Evolutionary conservation across 2,113 vertebrate species (phyloP), one percentile per base, ranked within the genome.

Genomic region (Lepus americanus): DNA sequence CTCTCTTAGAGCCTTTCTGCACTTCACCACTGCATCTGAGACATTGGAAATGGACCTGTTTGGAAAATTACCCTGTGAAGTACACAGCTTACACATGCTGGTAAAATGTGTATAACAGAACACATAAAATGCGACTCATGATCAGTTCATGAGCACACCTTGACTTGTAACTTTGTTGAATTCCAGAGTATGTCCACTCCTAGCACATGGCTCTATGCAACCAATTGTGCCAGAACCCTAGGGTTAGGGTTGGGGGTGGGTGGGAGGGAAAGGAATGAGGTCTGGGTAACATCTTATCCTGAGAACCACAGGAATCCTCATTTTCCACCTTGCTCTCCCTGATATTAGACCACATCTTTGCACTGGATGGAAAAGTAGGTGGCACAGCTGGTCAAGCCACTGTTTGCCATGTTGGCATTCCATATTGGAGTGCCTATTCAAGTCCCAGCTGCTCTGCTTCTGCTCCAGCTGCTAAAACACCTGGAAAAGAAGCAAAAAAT

Each of bases 61-160:
- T 70, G 39, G 33, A 20, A 49, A 86, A 76, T 55, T 86, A 29
- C 61, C 73, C 81, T 29, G 44, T 44, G 63, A 86, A 94, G 72
- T 61, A 22, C 33, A 44, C 16, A 82, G 20, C n/a, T 76, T 59
- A 36, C 0, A 33, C 10, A 4, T 44, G 77, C 25, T 61, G 67
- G 25, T 69, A n/a, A 95, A 78, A 73, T 61, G n/a, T 5, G 63
- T 64, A 69, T 5, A 74, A 69, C n/a, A 16, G 81, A 59, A 67
- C 31, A 20, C 49, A 44, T 70, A 87, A 51, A 83, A 84, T 86
- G 53, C 3, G 36, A 36, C 70, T 94, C 63, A 82, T 51, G 63
- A 44, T 77, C 73, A 76, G 76, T n/a, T 69, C 90, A 96, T 73
- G 95, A 76, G 44, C 25, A 33, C 17, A 49, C 74, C 39, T 69